Conservation (phyloP, 1,140 invertebrate species). For the Nephotettix cincticeps region DNA sequence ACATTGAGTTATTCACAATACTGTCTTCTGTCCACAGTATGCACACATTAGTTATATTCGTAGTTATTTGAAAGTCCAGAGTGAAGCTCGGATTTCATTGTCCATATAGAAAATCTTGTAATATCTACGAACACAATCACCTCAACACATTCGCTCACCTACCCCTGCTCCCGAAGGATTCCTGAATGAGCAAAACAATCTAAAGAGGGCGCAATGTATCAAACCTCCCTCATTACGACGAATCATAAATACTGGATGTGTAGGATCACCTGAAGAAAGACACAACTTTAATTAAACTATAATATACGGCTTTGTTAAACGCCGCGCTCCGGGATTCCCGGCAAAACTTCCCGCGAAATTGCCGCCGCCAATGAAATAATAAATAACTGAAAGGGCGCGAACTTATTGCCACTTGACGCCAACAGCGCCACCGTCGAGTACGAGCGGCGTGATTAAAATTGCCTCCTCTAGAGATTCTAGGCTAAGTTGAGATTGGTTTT, state of each 20-base stretch:
- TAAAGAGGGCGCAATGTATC: slow-evolving; percentile 3
- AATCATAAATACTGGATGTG: slow-evolving; percentile 17
- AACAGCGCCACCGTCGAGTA: not conserved
- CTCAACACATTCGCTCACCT: too few species aligned
- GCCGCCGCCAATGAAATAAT: slow-evolving; percentile 19
- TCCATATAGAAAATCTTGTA: too few species aligned
- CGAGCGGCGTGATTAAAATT: not conserved
- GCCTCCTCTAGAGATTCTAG: not conserved
- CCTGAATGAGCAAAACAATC: not conserved
- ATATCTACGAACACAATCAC: too few species aligned
- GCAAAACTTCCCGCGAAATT: slow-evolving; percentile 19
- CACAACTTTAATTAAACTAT: slow-evolving; percentile 22
- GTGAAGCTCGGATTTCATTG: too few species aligned
- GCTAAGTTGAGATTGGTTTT: too few species aligned
- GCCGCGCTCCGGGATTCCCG: slow-evolving; percentile 7
- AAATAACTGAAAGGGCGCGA: slow-evolving; percentile 16
- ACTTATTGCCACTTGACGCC: slow-evolving; percentile 18
- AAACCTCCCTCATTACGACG: slow-evolving; percentile 13
- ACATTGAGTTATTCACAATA: too few species aligned
- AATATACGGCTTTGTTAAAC: slow-evolving; percentile 19
- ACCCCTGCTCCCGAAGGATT: not conserved
- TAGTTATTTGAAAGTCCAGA: too few species aligned
- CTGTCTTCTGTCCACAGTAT: too few species aligned
- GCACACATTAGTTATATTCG: too few species aligned
- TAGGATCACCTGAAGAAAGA: slow-evolving; percentile 8